phyloP scores from a whole-genome alignment of 2,797 vertebrate genomes.

The Simalia tracyae region DNA sequence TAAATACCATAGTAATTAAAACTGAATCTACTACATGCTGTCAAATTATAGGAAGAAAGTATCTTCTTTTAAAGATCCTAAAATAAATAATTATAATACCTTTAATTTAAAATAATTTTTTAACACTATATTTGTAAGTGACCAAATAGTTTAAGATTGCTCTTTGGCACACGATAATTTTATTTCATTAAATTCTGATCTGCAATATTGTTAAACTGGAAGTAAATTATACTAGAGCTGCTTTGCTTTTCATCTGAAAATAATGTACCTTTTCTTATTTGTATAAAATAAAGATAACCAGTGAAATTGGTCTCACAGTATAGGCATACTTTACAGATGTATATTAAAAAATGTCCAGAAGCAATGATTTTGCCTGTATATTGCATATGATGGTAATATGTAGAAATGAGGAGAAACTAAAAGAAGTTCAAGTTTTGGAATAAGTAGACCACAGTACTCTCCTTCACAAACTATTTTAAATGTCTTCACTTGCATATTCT shows the following conservation, averaged over 20 bases:
- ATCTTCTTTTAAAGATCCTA: not conserved
- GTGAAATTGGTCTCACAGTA: not conserved
- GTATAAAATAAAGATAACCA: not conserved
- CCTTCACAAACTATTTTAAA: not conserved
- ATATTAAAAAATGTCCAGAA: not conserved
- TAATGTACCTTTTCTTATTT: not conserved
- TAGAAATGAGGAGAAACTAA: not conserved
- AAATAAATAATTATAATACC: not conserved
- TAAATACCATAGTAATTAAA: conserved; percentile 10
- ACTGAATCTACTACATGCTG: not conserved
- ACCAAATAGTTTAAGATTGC: conserved; percentile 11
- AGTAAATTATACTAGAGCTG: conserved; percentile 4
- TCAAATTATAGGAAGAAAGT: not conserved
- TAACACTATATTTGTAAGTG: conserved; percentile 8
- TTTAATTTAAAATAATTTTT: conserved; percentile 1
- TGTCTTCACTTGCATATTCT: not conserved
- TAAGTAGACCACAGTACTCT: not conserved
- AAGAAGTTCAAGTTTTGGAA: not conserved
- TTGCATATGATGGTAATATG: not conserved
- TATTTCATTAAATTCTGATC: conserved; percentile 8
- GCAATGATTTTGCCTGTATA: not conserved
- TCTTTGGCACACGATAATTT: not conserved
- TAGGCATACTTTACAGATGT: not conserved
- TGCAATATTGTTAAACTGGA: not conserved
- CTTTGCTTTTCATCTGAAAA: not conserved